Evolutionary conservation across 2,888 invertebrate genomes (phyloP).

Genomic region (Pseudanteris insignis): DNA sequence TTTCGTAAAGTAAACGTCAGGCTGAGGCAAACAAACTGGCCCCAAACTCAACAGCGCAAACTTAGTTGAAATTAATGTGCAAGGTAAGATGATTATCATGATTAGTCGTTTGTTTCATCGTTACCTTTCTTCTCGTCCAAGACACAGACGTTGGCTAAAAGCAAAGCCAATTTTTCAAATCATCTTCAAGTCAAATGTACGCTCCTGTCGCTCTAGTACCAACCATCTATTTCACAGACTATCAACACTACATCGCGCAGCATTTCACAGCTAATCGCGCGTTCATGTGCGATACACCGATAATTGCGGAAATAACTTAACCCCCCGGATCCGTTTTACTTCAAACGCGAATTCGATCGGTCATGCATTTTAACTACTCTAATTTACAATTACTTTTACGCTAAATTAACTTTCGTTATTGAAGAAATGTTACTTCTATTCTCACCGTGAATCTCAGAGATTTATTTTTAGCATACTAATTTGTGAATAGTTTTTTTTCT

Average conservation of each 20-base stretch:
- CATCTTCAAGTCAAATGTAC: slow-evolving; percentile 51
- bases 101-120: slow-evolving; percentile 48
- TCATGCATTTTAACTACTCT: slow-evolving; percentile 4
- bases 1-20: too few relatives aligned
- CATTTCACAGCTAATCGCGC: slow-evolving; percentile 22
- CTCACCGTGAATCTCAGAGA: too few relatives aligned
- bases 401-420: too few relatives aligned
- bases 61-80: slow-evolving; percentile 40
- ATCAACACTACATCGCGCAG: slow-evolving; percentile 27
- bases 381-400: too few relatives aligned
- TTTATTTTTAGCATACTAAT: background rate
- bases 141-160: slow-evolving; percentile 63
- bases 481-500: too few relatives aligned
- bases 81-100: slow-evolving; percentile 40
- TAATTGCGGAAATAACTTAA: slow-evolving; percentile 36
- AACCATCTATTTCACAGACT: slow-evolving; percentile 38
- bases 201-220: slow-evolving; percentile 43
- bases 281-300: slow-evolving; percentile 30
- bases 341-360: slow-evolving; percentile 10
- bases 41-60: slow-evolving; percentile 17
- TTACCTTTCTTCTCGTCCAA: slow-evolving; percentile 65
- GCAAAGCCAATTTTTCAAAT: slow-evolving; percentile 63
- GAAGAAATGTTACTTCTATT: too few relatives aligned
- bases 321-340: slow-evolving; percentile 9
- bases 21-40: slow-evolving; percentile 36